Evolutionary conservation across 1,140 invertebrate species (phyloP), one percentile per base, ranked within the genome.

Genomic region (Orchestia grillus): DNA sequence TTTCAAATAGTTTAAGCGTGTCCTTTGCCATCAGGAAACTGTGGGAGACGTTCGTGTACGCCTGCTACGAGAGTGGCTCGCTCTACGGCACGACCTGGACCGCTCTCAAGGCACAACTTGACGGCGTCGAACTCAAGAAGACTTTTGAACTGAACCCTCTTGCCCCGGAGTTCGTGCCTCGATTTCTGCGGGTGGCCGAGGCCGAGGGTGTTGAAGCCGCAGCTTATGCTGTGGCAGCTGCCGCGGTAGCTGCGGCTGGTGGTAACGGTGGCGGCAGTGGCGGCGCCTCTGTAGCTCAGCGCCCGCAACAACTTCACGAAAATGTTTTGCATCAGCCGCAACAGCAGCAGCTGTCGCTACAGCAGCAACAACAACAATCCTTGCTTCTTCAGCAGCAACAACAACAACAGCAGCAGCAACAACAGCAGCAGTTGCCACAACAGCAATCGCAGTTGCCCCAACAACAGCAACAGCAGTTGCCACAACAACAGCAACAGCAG

Each of bases 41-140:
- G 0, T 99, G 99, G 99, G 98, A 98, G 97, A 98, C 98, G 95
- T 99, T 98, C 97, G 98, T 99, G 90, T 98, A 98, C 95, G 98
- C 98, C 88, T 98, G 98, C 97, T 98, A 98, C 97, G 97, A 98
- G 97, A 98, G 98, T 96, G 98, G 98, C n/a, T 98, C 98, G 95
- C 97, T 99, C 0, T 98, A 98, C 97, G 98, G 98, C 0, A 98
- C 98, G 44, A 98, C 98, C 0, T 98, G 98, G 98, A 97, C 97
- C 0, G 98, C 98, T 44, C 97, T 99, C 6, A 97, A 98, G 91
- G 98, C 98, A 43, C 98, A 98, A 96, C 97, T 99, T 47, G 98
- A 98, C 96, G 98, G 98, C 43, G 98, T 98, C 8, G 98, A 99
- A 97, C 97, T 98, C 96, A 98, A 98, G 96, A 98, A 98, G 88